Conservation (phyloP, 2,797 vertebrate species). For the Avahi laniger region DNA sequence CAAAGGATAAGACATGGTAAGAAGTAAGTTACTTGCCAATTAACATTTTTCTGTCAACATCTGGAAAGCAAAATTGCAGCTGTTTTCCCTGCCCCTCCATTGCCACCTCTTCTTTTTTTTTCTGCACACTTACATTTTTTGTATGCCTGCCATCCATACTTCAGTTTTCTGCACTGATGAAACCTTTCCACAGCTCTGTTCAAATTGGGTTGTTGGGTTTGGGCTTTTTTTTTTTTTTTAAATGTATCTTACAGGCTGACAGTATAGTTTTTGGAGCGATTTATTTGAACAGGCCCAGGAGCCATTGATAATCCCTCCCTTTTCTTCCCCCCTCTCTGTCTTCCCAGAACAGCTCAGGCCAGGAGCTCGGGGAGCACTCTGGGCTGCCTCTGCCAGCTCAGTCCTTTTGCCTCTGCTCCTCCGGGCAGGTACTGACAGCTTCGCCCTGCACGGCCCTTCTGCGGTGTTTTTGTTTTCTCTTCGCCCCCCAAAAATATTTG, state of each 20-base stretch:
- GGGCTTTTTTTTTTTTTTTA: background rate
- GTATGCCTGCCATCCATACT: constrained; percentile 61
- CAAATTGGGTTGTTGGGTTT: constrained; percentile 54
- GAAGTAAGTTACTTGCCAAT: constrained; percentile 53
- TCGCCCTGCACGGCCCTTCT: constrained; percentile 68
- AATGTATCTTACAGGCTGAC: constrained; percentile 42
- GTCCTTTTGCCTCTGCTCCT: background rate
- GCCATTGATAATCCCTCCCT: background rate
- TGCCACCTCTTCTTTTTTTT: constrained; percentile 52
- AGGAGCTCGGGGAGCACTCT: background rate
- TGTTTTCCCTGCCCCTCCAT: constrained; percentile 47
- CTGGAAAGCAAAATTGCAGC: constrained; percentile 72
- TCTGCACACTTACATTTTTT: constrained; percentile 60
- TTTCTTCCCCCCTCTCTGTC: background rate
- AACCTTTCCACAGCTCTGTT: constrained; percentile 65
- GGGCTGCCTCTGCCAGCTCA: background rate
- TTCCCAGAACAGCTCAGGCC: background rate
- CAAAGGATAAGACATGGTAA: constrained; percentile 11
- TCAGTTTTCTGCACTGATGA: constrained; percentile 49
- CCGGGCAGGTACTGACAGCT: constrained; percentile 66
- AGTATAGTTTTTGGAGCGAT: constrained; percentile 46
- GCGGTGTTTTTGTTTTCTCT: constrained; percentile 83
- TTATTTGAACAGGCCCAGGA: constrained; percentile 30
- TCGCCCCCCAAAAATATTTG: constrained; percentile 85
- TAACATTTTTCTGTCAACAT: constrained; percentile 73